phyloP scores from a whole-genome alignment of 1,140 invertebrate species.

The Papilio machaon region DNA sequence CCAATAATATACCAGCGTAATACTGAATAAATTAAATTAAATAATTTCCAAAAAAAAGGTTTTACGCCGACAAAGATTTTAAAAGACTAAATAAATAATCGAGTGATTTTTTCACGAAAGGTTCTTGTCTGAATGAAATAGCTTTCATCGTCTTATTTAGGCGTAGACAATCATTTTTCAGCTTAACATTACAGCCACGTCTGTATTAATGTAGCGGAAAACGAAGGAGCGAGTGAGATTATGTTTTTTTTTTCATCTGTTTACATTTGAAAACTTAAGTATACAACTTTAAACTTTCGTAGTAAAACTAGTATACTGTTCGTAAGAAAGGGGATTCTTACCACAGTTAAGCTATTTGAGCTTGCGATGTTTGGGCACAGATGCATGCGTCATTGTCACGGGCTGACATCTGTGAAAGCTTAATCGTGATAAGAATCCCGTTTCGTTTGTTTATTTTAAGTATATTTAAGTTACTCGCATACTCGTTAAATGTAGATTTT shows the following conservation, averaged over 20 bases:
- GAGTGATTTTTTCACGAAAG: slow-evolving; percentile 10
- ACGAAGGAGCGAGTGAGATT: background rate
- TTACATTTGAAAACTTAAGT: background rate
- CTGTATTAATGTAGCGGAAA: slow-evolving; percentile 4
- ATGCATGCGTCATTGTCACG: too few relatives aligned
- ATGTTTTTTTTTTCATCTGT: background rate
- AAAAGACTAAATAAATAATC: slow-evolving; percentile 29
- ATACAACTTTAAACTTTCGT: background rate
- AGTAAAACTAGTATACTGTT: too few relatives aligned
- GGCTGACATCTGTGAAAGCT: too few relatives aligned
- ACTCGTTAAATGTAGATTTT: background rate
- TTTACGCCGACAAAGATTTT: background rate
- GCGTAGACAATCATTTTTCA: slow-evolving; percentile 20
- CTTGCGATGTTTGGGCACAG: too few relatives aligned
- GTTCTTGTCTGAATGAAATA: slow-evolving; percentile 18
- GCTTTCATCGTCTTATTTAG: slow-evolving; percentile 31
- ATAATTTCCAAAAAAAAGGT: background rate
- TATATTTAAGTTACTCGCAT: too few relatives aligned
- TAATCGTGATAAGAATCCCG: too few relatives aligned
- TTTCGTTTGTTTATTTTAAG: too few relatives aligned
- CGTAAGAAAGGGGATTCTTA: too few relatives aligned
- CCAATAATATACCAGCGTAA: background rate
- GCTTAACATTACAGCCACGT: slow-evolving; percentile 21
- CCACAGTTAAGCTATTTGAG: too few relatives aligned
- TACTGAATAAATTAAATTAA: too few relatives aligned